Evolutionary conservation across 1,140 invertebrate genomes (phyloP).

Genomic region (Limonius californicus): DNA sequence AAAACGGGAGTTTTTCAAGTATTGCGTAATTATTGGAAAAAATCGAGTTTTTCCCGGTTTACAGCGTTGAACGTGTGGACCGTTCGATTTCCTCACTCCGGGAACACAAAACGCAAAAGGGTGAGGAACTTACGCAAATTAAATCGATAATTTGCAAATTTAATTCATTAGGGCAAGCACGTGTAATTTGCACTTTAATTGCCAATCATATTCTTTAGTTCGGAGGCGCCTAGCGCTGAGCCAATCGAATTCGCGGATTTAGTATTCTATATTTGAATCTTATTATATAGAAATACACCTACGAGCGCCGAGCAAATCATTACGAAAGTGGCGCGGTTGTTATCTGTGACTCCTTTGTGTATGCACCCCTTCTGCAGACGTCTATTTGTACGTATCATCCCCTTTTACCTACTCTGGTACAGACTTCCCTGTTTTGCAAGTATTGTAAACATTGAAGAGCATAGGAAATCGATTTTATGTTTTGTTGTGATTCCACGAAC

Average conservation of each 20-base stretch:
- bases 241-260: neutral
- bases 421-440: constrained; percentile 2
- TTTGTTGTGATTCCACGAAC: neutral
- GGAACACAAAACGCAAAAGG: too few relatives aligned
- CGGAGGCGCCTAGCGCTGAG: neutral
- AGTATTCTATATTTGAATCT: constrained; percentile 5
- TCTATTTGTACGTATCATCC: constrained; percentile 4
- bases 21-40: too few relatives aligned
- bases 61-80: too few relatives aligned
- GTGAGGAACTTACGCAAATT: neutral
- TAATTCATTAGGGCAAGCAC: neutral
- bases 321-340: neutral
- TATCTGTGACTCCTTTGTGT: constrained; percentile 1
- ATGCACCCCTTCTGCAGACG: neutral
- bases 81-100: too few relatives aligned
- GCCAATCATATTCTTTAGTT: constrained; percentile 13
- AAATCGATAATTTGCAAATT: neutral
- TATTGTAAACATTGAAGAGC: constrained; percentile 4
- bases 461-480: constrained; percentile 5
- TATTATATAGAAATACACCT: neutral
- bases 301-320: neutral
- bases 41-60: too few relatives aligned
- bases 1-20: too few relatives aligned
- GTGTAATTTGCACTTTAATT: constrained; percentile 14
- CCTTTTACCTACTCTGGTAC: neutral